Percentiles rank a stretch among this genome's conserved stretches.
Evolutionary conservation across 2,113 vertebrate genomes (phyloP).

Genomic region (Pandion haliaetus): DNA sequence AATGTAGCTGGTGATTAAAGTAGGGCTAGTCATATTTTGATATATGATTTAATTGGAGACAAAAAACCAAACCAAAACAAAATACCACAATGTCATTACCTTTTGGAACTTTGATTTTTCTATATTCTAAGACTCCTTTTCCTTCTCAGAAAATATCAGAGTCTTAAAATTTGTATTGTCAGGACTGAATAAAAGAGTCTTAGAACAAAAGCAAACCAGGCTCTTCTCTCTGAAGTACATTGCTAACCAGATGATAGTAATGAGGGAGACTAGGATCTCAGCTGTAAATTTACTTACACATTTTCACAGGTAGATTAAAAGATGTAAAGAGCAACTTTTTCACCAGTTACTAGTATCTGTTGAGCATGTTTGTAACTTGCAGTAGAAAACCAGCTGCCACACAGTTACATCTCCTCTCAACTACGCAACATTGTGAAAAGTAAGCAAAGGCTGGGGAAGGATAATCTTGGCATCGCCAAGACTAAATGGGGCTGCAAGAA

Average conservation of each 20-base stretch:
- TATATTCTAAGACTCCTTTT: neutral
- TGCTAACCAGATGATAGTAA: neutral
- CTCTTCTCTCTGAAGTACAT: neutral
- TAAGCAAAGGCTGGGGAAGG: neutral
- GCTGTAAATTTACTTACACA: neutral
- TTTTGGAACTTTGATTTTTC: neutral
- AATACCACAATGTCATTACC: neutral
- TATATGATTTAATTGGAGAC: neutral
- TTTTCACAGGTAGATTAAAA: neutral
- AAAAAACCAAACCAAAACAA: neutral
- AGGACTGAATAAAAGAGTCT: neutral
- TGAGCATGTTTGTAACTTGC: neutral
- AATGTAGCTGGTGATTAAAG: neutral
- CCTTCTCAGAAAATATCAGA: neutral
- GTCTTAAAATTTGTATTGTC: neutral
- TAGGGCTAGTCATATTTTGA: neutral
- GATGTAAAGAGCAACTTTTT: neutral
- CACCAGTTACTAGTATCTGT: neutral
- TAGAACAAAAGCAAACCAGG: neutral
- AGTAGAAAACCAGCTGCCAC: neutral
- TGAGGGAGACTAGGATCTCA: neutral
- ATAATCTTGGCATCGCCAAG: neutral
- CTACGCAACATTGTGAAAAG: neutral
- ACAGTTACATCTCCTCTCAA: neutral
- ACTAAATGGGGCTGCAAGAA: neutral